A percentile compares a stretch with the other conserved stretches of the same genome.
phyloP scores from a whole-genome alignment of 2,113 vertebrate genomes.

The Nothobranchius kuhntae region DNA sequence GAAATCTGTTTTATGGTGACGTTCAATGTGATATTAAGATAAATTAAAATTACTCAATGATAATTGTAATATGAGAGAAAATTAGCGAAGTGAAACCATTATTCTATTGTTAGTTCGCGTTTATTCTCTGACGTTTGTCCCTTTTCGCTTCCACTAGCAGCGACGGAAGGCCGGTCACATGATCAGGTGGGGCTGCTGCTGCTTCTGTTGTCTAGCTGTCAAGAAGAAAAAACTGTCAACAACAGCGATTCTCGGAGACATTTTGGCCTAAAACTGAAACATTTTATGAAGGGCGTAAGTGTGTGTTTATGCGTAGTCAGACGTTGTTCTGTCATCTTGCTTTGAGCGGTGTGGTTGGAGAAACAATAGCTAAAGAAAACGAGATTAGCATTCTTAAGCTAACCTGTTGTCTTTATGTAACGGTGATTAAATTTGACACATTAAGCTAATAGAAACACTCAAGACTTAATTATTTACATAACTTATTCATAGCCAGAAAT shows the following conservation, averaged over 20 bases:
- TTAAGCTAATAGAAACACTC: background rate
- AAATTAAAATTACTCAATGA: no score
- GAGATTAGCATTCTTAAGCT: conserved; percentile 53
- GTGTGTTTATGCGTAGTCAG: background rate
- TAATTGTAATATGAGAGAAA: no score
- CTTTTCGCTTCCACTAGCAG: conserved; percentile 27
- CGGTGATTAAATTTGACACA: background rate
- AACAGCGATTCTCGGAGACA: conserved; percentile 9
- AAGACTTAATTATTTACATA: background rate
- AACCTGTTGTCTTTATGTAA: conserved; percentile 1
- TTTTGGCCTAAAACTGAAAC: conserved; percentile 7
- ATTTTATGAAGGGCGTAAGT: background rate
- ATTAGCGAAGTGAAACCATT: no score
- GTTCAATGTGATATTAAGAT: no score
- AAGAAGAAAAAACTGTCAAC: conserved; percentile 44
- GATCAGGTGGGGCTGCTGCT: conserved; percentile 56
- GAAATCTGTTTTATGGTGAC: no score
- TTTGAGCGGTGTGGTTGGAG: background rate
- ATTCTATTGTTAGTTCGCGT: background rate
- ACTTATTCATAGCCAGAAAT: background rate
- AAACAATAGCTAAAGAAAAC: conserved; percentile 13
- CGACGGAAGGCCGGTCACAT: conserved; percentile 55
- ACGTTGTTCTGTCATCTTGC: background rate
- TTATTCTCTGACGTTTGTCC: conserved; percentile 44
- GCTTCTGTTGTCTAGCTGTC: conserved; percentile 58